Evolutionary conservation across 1,140 invertebrate species (phyloP), one percentile per base, ranked within the genome.

Genomic region (Archivesica marissinica): DNA sequence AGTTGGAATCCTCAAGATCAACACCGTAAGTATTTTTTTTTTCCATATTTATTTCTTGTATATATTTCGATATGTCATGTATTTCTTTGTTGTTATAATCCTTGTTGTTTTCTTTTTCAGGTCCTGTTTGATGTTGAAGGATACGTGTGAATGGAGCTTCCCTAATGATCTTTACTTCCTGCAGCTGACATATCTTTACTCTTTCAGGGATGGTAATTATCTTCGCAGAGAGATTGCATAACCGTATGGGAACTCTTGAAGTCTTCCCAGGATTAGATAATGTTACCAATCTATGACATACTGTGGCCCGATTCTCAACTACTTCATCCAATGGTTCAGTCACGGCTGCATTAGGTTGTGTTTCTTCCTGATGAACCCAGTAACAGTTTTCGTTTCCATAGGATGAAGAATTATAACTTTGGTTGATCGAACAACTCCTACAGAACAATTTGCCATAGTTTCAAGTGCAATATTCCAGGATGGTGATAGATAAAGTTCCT

Each of bases 221-320:
- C 54, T 77, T 79, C 11, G 35, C 77, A 23, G 38, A 17, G 20
- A 64, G 6, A 13, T 68, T 79, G 23, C 41, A 66, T 3, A 79
- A 4, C n/a, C 56, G 30, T 1, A 66, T 41, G 35, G 39, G 38
- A n/a, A 66, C 25, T 13, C 61, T 15, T 25, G 3, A 35, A 25
- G 1, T 68, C 6, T 23, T 41, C 11, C 39, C 39, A 30, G 15
- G 2, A 11, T 50, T 52, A 6, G 64, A 30, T 17, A 47, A 38
- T 9, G 30, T 9, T 7, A 79, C 77, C n/a, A 68, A 56, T 28
- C 77, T 47, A 6, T 28, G 56, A n/a, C 77, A 79, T 20, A 79
- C 61, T 33, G 35, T 30, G n/a, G 25, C 30, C 2, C 56, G 20
- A 30, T 59, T 28, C 2, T 44, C 11, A 4, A n/a, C 13, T 11